phyloP scores from a whole-genome alignment of 2,888 invertebrate genomes.

The Rapana venosa region DNA sequence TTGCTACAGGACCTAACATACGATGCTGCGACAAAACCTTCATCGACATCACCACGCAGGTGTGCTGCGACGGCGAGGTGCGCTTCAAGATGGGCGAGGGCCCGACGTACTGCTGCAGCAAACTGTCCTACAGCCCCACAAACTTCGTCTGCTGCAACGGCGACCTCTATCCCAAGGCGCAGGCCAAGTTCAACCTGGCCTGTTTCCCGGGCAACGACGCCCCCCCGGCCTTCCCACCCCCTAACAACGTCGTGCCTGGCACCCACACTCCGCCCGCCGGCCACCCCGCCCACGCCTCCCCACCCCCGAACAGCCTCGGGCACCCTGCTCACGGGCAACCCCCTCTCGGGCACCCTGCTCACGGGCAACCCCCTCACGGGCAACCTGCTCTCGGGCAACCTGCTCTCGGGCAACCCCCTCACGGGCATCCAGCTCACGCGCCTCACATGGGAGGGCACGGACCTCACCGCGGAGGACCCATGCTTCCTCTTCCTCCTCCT shows the following conservation, averaged over 20 bases:
- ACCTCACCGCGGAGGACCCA: neutral
- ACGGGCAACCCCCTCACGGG: neutral
- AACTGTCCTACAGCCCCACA: neutral
- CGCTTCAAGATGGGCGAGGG: neutral
- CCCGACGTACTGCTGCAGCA: neutral
- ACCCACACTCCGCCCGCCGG: neutral
- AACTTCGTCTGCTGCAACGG: neutral
- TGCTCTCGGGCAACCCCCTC: neutral
- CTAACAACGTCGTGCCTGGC: neutral
- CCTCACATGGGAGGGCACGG: neutral
- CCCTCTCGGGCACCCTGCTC: neutral
- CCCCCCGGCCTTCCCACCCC: neutral
- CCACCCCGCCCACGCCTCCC: neutral
- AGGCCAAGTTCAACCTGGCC: constrained; percentile 26
- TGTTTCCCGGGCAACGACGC: constrained; percentile 30
- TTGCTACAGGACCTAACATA: neutral
- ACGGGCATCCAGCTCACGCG: neutral
- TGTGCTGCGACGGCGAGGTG: constrained; percentile 26
- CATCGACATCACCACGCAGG: neutral
- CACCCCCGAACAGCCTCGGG: neutral
- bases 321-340: neutral
- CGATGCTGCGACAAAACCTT: constrained; percentile 22
- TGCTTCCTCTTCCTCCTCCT: neutral
- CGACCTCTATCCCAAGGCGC: neutral
- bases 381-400: neutral